phyloP scores from a whole-genome alignment of 2,888 invertebrate species.

The Catocala nupta region DNA sequence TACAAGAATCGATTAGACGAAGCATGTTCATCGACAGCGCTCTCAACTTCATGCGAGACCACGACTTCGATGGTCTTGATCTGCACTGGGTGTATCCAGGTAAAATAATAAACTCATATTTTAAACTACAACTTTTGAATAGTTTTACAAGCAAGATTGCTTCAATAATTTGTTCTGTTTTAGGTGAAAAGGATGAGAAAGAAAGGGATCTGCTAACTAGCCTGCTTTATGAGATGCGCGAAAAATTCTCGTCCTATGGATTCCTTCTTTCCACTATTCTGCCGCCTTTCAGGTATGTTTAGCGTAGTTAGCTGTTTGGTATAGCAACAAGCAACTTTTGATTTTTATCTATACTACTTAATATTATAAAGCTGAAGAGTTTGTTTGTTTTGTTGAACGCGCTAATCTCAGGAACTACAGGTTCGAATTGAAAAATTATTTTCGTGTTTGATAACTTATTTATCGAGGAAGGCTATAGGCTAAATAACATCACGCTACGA shows the following conservation, averaged over 20 bases:
- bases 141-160: too few species aligned
- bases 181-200: slow-evolving; percentile 79
- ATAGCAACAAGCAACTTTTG: too few species aligned
- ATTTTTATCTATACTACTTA: too few species aligned
- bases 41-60: slow-evolving; percentile 88
- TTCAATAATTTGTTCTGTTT: slow-evolving; percentile 26
- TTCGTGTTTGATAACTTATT: too few species aligned
- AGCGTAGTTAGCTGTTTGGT: too few species aligned
- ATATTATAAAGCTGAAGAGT: too few species aligned
- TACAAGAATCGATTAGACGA: slow-evolving; percentile 84
- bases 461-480: too few species aligned
- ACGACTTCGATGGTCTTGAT: slow-evolving; percentile 94
- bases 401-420: too few species aligned
- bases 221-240: slow-evolving; percentile 88
- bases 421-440: too few species aligned
- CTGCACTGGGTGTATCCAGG: slow-evolving; percentile 93
- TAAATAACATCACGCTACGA: too few species aligned
- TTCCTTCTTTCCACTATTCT: slow-evolving; percentile 87
- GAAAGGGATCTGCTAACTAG: slow-evolving; percentile 87
- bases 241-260: slow-evolving; percentile 87
- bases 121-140: too few species aligned
- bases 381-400: too few species aligned
- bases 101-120: slow-evolving; percentile 38
- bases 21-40: slow-evolving; percentile 89
- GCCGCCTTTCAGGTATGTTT: slow-evolving; percentile 85